These are phyloP conservation scores for Amorpha juglandis DNA, from an alignment of 2,888 invertebrate genomes.

Conservation along the genomic window DNA sequence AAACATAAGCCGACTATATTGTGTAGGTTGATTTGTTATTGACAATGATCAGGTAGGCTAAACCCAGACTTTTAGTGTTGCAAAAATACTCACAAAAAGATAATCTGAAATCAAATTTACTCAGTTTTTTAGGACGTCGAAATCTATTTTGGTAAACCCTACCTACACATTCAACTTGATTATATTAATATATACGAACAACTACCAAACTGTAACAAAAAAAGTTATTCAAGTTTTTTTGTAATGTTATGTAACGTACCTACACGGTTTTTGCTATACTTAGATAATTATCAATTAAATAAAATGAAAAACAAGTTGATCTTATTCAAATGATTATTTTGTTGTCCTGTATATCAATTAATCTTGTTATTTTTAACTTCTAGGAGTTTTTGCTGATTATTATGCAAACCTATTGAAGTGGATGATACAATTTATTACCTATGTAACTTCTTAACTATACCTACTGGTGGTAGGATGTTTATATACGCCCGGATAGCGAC, in stretches of 20 bases:
- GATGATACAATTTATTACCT: no score
- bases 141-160: constrained; percentile 3
- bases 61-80: no score
- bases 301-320: no score
- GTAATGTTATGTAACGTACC: background rate
- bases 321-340: background rate
- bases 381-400: background rate
- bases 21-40: no score
- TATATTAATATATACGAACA: constrained; percentile 1
- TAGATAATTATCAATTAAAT: background rate
- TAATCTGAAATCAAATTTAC: background rate
- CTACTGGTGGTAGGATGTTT: no score
- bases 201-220: constrained; percentile 4
- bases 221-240: constrained; percentile 8
- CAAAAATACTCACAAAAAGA: background rate
- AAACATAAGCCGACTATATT: no score
- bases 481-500: no score
- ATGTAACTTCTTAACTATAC: no score
- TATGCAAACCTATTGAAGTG: no score
- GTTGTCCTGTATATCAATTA: no score
- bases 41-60: no score
- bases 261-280: background rate
- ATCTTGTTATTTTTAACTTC: no score
- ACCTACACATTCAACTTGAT: background rate
- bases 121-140: background rate